Percentiles rank a stretch among this genome's conserved stretches.
phyloP scores from a whole-genome alignment of 2,113 vertebrate species.

The Ctenodactylus gundi region DNA sequence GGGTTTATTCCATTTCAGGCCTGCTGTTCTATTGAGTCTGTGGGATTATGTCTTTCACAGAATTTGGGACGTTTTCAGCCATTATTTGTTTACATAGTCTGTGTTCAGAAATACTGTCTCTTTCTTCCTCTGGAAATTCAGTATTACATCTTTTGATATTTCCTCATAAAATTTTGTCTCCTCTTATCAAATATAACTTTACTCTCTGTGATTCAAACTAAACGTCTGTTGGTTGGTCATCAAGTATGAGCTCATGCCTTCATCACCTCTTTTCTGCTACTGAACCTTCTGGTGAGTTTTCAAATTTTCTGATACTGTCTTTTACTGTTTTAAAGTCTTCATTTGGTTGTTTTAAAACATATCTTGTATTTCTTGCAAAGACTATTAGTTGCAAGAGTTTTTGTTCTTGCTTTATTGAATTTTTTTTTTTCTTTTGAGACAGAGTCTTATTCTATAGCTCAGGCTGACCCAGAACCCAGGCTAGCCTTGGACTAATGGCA shows the following conservation, averaged over 20 bases:
- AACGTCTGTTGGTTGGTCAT: background rate
- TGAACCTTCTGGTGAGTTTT: background rate
- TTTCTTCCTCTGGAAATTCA: background rate
- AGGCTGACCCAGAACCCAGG: no score
- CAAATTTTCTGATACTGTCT: background rate
- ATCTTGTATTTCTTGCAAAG: background rate
- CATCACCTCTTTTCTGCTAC: background rate
- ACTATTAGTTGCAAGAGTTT: background rate
- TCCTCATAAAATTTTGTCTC: background rate
- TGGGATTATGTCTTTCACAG: conserved; percentile 29
- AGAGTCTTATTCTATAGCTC: no score
- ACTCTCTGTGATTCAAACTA: background rate
- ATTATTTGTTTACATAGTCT: background rate
- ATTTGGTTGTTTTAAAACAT: background rate
- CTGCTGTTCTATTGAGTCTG: background rate
- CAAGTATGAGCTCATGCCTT: background rate
- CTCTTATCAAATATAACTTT: background rate
- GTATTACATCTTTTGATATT: background rate
- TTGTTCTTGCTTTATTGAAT: background rate
- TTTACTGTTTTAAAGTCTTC: conserved; percentile 13
- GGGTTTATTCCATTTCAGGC: background rate
- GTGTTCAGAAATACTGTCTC: background rate
- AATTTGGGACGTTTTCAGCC: background rate
- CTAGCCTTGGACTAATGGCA: no score
- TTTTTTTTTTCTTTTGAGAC: no score